phyloP scores from a whole-genome alignment of 2,888 invertebrate species.

The Ennomos quercinarius region DNA sequence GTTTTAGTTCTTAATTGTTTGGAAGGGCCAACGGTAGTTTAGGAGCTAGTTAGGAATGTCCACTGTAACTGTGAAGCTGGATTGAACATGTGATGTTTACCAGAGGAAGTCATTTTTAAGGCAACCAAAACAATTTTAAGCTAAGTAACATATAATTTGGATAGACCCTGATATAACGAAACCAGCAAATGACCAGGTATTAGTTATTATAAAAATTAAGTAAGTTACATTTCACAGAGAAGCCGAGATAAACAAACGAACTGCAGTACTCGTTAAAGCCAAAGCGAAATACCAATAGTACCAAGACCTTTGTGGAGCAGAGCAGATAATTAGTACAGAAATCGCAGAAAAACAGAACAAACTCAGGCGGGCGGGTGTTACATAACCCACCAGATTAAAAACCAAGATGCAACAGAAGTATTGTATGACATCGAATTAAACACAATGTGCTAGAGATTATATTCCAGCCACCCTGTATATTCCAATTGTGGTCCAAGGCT shows the following conservation, averaged over 20 bases:
- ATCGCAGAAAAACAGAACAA: not conserved
- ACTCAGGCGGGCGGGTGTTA: not conserved
- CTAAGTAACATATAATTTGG: too few species aligned
- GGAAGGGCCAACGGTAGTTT: slow-evolving; percentile 5
- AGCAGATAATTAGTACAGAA: not conserved
- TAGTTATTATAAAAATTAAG: too few species aligned
- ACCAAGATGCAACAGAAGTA: slow-evolving; percentile 15
- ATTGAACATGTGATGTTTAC: slow-evolving; percentile 1
- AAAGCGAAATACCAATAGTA: not conserved
- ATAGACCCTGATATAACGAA: too few species aligned
- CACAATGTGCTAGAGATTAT: slow-evolving; percentile 46
- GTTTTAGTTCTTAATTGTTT: slow-evolving; percentile 27
- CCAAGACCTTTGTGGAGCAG: not conserved
- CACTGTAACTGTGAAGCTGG: not conserved
- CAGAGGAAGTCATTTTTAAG: not conserved
- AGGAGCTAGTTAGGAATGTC: not conserved
- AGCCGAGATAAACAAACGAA: too few species aligned
- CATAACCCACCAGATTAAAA: slow-evolving; percentile 18
- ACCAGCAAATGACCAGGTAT: too few species aligned
- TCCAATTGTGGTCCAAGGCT: slow-evolving; percentile 62
- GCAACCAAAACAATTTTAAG: too few species aligned
- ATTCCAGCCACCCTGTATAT: slow-evolving; percentile 56
- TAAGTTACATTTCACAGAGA: too few species aligned
- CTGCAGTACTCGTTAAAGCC: too few species aligned
- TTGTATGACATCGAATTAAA: slow-evolving; percentile 28